phyloP scores from a whole-genome alignment of 2,888 invertebrate genomes.

The Cancer borealis region DNA sequence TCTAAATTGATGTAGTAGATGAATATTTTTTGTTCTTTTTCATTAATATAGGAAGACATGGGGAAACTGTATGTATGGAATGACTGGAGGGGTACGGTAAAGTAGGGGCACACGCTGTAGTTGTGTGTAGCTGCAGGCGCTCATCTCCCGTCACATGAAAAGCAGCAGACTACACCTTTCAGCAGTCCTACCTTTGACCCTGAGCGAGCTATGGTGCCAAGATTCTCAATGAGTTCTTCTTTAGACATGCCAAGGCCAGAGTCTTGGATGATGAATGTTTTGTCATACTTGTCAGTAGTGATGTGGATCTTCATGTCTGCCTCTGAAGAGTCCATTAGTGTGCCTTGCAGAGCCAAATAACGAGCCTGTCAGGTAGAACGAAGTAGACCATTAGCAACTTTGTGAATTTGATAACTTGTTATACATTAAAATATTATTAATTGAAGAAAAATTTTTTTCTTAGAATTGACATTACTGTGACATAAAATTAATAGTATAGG shows the following conservation, averaged over 20 bases:
- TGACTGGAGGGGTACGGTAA: too few relatives aligned
- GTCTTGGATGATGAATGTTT: constrained; percentile 93
- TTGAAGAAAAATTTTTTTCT: not conserved
- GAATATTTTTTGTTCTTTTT: too few relatives aligned
- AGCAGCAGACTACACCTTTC: too few relatives aligned
- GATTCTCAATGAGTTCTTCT: constrained; percentile 92
- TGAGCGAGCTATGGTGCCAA: constrained; percentile 97
- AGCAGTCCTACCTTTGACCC: constrained; percentile 86
- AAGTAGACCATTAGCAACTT: not conserved
- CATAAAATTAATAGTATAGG: too few relatives aligned
- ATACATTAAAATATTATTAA: not conserved
- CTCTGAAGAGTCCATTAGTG: constrained; percentile 80
- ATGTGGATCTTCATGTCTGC: constrained; percentile 92
- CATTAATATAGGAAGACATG: too few relatives aligned
- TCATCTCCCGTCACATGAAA: too few relatives aligned
- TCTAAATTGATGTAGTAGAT: too few relatives aligned
- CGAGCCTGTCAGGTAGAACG: constrained; percentile 59
- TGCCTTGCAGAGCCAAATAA: constrained; percentile 70
- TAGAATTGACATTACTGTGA: too few relatives aligned
- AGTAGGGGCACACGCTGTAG: too few relatives aligned
- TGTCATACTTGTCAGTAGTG: constrained; percentile 90
- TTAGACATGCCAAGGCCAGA: constrained; percentile 97
- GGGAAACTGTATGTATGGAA: too few relatives aligned
- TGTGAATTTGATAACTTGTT: not conserved
- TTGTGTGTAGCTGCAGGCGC: too few relatives aligned